Evolutionary conservation across 2,797 vertebrate genomes (phyloP).

Genomic region (Macrochelys suwanniensis): DNA sequence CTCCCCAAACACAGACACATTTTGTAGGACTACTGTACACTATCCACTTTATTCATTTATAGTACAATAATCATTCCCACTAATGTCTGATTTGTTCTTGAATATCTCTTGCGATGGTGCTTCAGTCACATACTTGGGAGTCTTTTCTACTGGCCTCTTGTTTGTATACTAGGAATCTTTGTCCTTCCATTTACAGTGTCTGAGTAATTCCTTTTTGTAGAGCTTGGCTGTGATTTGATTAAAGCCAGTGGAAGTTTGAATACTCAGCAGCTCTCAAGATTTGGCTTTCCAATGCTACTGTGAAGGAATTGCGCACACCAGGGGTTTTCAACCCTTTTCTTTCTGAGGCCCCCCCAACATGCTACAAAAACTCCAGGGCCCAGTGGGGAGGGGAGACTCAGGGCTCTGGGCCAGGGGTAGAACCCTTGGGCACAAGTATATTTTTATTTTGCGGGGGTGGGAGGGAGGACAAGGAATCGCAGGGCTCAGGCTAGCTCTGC

Average conservation of each 20-base stretch:
- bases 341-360: no score
- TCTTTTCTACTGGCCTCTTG: not conserved
- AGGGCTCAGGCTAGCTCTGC: no score
- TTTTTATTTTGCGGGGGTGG: no score
- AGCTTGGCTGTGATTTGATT: not conserved
- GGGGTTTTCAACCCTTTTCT: no score
- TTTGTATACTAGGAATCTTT: not conserved
- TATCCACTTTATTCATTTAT: not conserved
- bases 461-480: no score
- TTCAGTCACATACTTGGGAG: not conserved
- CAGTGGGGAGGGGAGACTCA: no score
- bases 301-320: not conserved
- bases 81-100: not conserved
- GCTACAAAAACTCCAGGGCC: no score
- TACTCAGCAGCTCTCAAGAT: not conserved
- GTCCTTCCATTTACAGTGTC: not conserved
- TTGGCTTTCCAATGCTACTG: not conserved
- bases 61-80: fast-evolving
- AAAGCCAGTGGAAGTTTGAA: not conserved
- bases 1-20: not conserved
- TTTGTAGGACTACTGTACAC: not conserved
- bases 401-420: no score
- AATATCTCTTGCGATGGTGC: not conserved
- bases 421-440: no score
- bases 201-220: not conserved